These are phyloP conservation scores for Perizoma flavofasciatum DNA, from an alignment of 2,888 invertebrate species.

Conservation along the genomic window DNA sequence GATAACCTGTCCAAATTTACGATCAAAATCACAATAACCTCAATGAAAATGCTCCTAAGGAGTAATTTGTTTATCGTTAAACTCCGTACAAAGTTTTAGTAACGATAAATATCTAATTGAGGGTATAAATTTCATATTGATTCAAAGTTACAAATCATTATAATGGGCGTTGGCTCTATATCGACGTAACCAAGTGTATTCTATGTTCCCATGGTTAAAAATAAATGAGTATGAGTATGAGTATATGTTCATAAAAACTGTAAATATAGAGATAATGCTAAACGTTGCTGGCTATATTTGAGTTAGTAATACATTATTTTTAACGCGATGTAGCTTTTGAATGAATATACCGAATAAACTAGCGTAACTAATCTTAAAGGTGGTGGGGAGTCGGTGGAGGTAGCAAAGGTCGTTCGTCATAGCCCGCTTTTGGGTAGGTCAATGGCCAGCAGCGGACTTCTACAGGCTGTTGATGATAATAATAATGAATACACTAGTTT, in stretches of 20 bases:
- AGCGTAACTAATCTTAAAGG: too few species aligned
- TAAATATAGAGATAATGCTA: slow-evolving; percentile 13
- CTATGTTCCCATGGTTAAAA: too few species aligned
- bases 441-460: too few species aligned
- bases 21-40: slow-evolving; percentile 3
- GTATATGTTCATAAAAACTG: slow-evolving; percentile 30
- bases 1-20: slow-evolving; percentile 1
- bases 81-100: slow-evolving; percentile 22
- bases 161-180: slow-evolving; percentile 26
- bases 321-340: slow-evolving; percentile 15
- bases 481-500: too few species aligned
- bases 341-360: too few species aligned
- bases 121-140: slow-evolving; percentile 25
- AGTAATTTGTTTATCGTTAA: slow-evolving; percentile 34
- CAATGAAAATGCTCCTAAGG: slow-evolving; percentile 15
- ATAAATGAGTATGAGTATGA: too few species aligned
- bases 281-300: neutral
- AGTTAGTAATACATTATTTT: slow-evolving; percentile 3
- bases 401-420: too few species aligned
- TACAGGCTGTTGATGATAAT: too few species aligned
- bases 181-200: too few species aligned
- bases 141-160: slow-evolving; percentile 30
- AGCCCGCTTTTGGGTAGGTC: too few species aligned
- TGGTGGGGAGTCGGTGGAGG: too few species aligned
- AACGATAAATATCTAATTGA: slow-evolving; percentile 30